Base-by-base conservation (phyloP, 92 coral and sea anemone genomes). In the Meandrina meandrites region DNA sequence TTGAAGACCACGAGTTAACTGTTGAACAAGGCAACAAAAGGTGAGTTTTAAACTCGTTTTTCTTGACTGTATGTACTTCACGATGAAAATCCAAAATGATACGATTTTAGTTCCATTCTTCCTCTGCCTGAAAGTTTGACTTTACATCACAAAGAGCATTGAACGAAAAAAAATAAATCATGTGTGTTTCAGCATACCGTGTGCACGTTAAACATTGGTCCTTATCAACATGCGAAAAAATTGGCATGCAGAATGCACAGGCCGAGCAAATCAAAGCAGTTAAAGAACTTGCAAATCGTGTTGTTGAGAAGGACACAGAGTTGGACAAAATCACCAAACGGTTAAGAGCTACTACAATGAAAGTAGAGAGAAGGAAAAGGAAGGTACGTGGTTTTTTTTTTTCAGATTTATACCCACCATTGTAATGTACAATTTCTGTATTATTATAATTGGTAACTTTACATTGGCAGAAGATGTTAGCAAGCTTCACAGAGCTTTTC, bases 221-320 rank as follows among this genome's bases (percentile, higher is more conserved):
- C 79, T 21, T 70, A 83, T 79, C 80, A 84, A 84, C 87, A 84
- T 84, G 69, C 87, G 80, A 84, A 84, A 84, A 74, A 79, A 73
- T 84, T 72, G 87, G 80, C 80, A 73, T 84, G 14, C 87, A 84
- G 22, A 84, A 76, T 48, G 87, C 80, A 53, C 71, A 74, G 87
- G 81, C 87, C n/a, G 87, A 84, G 18, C 80, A 84, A 72, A 70
- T 45, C 87, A 84, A n/a, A 30, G 84, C 84, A 15, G 75, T 81
- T 81, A 42, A 81, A 70, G 69, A 72, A 7, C 84, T 81, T 62
- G 53, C 53, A 81, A 60, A 68, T 82, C 30, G 86, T n/a, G n/a
- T n/a, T 82, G 57, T 82, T 68, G 64, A 62, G 78, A 40, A 75
- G 70, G 88, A 57, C 57, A 80, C 81, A 66, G 81, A 84, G 88